Percentiles rank a stretch among this genome's conserved stretches.
Conservation (phyloP, 2,797 vertebrate genomes). For the Monodelphis domestica region DNA sequence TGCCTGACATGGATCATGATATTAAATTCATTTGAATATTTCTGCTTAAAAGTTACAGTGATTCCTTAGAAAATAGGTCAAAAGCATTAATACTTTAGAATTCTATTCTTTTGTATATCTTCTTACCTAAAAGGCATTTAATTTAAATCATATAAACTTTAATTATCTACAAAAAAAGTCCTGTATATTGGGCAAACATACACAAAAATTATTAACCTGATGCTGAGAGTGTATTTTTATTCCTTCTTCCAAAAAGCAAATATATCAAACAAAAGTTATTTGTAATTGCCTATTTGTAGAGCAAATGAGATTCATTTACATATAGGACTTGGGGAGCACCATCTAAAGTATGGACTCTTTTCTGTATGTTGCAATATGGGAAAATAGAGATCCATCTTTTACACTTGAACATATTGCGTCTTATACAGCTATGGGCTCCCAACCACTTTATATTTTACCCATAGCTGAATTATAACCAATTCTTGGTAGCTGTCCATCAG, state of each 20-base stretch:
- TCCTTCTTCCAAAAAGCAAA: too few species aligned
- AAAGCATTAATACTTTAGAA: slow-evolving; percentile 53
- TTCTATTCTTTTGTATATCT: slow-evolving; percentile 58
- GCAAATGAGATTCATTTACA: slow-evolving; percentile 1
- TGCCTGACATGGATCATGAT: too few species aligned
- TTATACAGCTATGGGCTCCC: background rate
- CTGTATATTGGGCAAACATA: slow-evolving; percentile 40
- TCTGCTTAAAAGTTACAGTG: slow-evolving; percentile 55
- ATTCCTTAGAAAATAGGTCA: slow-evolving; percentile 54
- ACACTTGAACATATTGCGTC: background rate
- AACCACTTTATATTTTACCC: slow-evolving; percentile 42
- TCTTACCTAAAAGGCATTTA: slow-evolving; percentile 11
- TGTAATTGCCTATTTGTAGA: slow-evolving; percentile 22
- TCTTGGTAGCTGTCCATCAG: too few species aligned
- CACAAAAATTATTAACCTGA: slow-evolving; percentile 51
- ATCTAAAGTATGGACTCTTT: slow-evolving; percentile 38
- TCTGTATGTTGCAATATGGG: slow-evolving; percentile 25
- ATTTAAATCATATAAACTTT: slow-evolving; percentile 44
- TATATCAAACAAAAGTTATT: slow-evolving; percentile 56
- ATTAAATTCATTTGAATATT: too few species aligned
- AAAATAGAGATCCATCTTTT: background rate
- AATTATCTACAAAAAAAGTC: slow-evolving; percentile 44
- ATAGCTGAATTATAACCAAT: too few species aligned
- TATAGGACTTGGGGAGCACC: background rate
- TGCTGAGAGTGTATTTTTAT: too few species aligned